A percentile compares a stretch with the other conserved stretches of the same genome.
These are phyloP conservation scores for Capitulum mitella DNA, from an alignment of 2,888 invertebrate species.

Conservation along the genomic window DNA sequence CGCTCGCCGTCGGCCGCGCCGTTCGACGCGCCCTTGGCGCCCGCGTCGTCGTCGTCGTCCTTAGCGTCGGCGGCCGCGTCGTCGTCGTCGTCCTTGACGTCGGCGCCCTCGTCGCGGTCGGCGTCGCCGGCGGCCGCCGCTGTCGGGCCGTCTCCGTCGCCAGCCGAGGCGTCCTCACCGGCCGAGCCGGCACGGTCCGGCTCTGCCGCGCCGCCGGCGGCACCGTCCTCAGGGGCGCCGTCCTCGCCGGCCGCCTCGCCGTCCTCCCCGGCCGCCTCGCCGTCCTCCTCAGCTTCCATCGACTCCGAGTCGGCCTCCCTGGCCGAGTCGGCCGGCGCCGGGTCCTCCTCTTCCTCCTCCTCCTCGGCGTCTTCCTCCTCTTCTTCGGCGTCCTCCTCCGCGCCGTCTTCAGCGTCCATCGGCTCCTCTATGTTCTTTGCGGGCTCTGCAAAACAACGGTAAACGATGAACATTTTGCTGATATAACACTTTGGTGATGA, in stretches of 20 bases:
- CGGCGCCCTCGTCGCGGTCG: slow-evolving; percentile 38
- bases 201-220: neutral
- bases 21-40: neutral
- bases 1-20: slow-evolving; percentile 22
- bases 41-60: slow-evolving; percentile 28
- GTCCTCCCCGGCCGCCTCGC: slow-evolving; percentile 39
- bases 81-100: slow-evolving; percentile 37
- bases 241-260: slow-evolving; percentile 23
- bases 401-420: slow-evolving; percentile 34
- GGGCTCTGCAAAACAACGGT: neutral
- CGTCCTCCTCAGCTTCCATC: slow-evolving; percentile 38
- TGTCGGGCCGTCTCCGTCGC: slow-evolving; percentile 39
- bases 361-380: slow-evolving; percentile 34
- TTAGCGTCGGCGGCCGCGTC: slow-evolving; percentile 32
- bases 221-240: slow-evolving; percentile 35
- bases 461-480: too few species aligned
- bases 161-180: slow-evolving; percentile 28
- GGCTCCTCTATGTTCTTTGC: slow-evolving; percentile 18
- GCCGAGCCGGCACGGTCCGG: neutral
- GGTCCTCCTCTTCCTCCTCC: slow-evolving; percentile 33
- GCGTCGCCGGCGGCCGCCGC: slow-evolving; percentile 40
- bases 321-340: slow-evolving; percentile 38
- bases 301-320: slow-evolving; percentile 32
- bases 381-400: slow-evolving; percentile 20
- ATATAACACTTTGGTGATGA: too few species aligned